A percentile compares a stretch with the other conserved stretches of the same genome.
These are phyloP conservation scores for Actenoides hombroni DNA, from an alignment of 2,113 vertebrate species.

Conservation along the genomic window DNA sequence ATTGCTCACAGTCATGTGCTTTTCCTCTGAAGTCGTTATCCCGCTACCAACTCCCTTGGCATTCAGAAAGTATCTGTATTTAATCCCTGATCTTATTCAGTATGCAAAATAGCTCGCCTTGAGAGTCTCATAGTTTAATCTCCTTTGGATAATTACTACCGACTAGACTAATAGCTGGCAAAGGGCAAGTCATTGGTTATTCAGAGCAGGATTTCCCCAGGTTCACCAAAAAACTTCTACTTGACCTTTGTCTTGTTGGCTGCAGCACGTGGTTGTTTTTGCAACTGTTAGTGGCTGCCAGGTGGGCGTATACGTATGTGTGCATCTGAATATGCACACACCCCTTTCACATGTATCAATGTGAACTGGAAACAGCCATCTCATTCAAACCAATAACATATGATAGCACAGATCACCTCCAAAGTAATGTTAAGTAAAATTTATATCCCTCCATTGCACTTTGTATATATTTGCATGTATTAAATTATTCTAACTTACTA, in stretches of 20 bases:
- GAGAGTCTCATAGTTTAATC: conserved; percentile 19
- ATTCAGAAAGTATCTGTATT: neutral
- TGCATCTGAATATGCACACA: neutral
- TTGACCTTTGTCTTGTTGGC: neutral
- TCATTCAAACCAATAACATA: neutral
- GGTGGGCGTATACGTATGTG: rapidly evolving
- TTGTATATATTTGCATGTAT: neutral
- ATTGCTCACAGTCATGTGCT: neutral
- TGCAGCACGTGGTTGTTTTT: neutral
- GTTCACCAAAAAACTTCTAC: conserved; percentile 4
- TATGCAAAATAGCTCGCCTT: neutral
- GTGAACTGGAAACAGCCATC: neutral
- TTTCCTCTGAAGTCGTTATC: neutral
- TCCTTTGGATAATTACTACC: conserved; percentile 13
- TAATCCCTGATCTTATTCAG: neutral
- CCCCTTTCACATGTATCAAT: neutral
- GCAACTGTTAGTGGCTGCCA: neutral
- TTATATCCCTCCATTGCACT: neutral
- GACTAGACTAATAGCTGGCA: neutral
- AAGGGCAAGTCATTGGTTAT: conserved; percentile 29
- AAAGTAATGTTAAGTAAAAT: neutral
- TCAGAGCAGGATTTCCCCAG: conserved; percentile 18
- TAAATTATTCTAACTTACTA: neutral
- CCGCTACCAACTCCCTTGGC: neutral
- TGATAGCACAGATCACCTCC: neutral